Conservation (phyloP, 2,888 invertebrate genomes). For the Tachina lurida region DNA sequence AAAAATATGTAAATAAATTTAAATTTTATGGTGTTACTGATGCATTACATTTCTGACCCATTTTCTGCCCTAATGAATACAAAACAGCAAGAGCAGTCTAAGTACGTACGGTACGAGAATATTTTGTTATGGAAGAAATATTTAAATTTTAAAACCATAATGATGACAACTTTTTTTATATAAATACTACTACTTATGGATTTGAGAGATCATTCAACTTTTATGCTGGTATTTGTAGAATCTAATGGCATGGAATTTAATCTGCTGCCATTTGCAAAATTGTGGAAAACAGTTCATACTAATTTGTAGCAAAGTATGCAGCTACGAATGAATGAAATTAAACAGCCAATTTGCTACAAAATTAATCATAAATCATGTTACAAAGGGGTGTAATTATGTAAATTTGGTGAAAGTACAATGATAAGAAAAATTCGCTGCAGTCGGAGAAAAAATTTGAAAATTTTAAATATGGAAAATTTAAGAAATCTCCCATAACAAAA, state of each 20-base stretch:
- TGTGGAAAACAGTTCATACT: conserved; percentile 36
- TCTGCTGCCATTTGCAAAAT: not conserved
- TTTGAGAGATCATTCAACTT: conserved; percentile 54
- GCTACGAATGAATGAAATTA: conserved; percentile 17
- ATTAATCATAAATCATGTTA: not conserved
- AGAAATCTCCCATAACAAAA: no score
- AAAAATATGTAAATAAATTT: conserved; percentile 37
- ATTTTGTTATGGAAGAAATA: conserved; percentile 21
- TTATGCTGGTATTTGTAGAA: conserved; percentile 24
- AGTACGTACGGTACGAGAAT: conserved; percentile 4
- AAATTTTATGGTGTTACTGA: conserved; percentile 56
- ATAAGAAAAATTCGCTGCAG: not conserved
- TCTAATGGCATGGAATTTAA: conserved; percentile 40
- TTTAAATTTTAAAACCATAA: conserved; percentile 1
- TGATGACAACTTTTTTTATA: conserved; percentile 18
- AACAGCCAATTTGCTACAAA: conserved; percentile 5
- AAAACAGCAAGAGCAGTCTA: conserved; percentile 9
- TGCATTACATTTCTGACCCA: conserved; percentile 64
- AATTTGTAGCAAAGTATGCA: conserved; percentile 18
- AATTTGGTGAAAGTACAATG: not conserved
- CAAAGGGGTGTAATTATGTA: not conserved
- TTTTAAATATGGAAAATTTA: no score
- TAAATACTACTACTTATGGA: no score
- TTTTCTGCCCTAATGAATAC: conserved; percentile 52
- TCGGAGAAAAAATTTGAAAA: not conserved